phyloP scores from a whole-genome alignment of 2,888 invertebrate species.

The Euproctis similis region DNA sequence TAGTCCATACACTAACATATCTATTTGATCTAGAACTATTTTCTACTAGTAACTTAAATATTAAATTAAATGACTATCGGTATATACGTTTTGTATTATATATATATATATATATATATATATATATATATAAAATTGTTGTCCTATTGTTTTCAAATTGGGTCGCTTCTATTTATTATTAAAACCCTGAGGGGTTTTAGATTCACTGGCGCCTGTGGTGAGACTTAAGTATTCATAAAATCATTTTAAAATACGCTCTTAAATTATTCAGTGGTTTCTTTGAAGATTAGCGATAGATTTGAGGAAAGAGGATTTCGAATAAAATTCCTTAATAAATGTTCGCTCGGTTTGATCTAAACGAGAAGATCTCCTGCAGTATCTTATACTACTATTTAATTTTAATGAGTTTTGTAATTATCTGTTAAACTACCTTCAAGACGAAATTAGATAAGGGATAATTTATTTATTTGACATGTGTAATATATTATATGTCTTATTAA shows the following conservation, averaged over 20 bases:
- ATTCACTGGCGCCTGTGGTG: constrained; percentile 25
- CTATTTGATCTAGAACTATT: no score
- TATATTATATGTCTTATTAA: no score
- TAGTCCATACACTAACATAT: no score
- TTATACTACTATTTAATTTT: no score
- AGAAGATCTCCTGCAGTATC: constrained; percentile 11
- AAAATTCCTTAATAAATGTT: constrained; percentile 29
- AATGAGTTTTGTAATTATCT: constrained; percentile 7
- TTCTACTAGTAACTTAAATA: no score
- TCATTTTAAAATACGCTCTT: constrained; percentile 41
- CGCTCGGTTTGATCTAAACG: constrained; percentile 11
- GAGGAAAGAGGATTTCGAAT: constrained; percentile 17
- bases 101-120: no score
- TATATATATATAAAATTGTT: no score
- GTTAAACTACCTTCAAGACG: no score
- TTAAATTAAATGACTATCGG: no score
- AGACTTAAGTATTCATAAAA: constrained; percentile 32
- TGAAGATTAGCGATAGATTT: constrained; percentile 36
- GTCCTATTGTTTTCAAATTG: constrained; percentile 26
- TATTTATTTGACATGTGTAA: no score
- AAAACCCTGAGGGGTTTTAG: constrained; percentile 32
- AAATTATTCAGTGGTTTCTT: constrained; percentile 46
- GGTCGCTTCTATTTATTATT: constrained; percentile 35
- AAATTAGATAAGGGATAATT: no score
- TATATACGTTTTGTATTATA: no score